These are phyloP conservation scores for Eptatretus atami DNA, from an alignment of 2,797 vertebrate species.

Conservation along the genomic window DNA sequence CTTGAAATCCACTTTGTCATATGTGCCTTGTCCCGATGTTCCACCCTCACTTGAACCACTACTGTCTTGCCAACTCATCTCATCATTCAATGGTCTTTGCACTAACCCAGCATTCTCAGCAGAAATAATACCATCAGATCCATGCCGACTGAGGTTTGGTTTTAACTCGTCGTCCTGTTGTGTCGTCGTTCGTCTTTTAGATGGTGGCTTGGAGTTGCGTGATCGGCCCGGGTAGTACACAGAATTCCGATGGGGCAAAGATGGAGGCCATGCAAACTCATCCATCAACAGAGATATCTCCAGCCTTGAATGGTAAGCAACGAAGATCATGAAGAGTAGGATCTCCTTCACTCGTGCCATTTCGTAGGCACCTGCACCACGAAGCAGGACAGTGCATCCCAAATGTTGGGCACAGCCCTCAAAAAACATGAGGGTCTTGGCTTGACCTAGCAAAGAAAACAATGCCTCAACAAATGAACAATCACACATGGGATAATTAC, in stretches of 20 bases:
- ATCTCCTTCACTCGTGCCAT: conserved; percentile 82
- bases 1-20: no score
- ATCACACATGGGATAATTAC: no score
- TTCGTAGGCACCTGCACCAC: conserved; percentile 62
- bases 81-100: no score
- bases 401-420: conserved; percentile 65
- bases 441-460: conserved; percentile 25
- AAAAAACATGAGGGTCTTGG: conserved; percentile 84
- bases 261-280: conserved; percentile 91
- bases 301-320: conserved; percentile 86
- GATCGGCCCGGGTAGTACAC: conserved; percentile 21
- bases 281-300: conserved; percentile 99
- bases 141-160: no score
- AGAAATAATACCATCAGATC: no score
- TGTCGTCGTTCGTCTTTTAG: no score
- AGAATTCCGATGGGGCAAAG: conserved; percentile 29
- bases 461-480: not conserved
- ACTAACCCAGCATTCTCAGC: no score
- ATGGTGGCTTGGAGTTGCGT: no score
- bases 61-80: no score
- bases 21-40: no score
- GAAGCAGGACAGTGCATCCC: conserved; percentile 72
- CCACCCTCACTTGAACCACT: no score
- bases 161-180: no score
- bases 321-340: conserved; percentile 68